Conservation (phyloP, 2,113 vertebrate genomes). For the Butorides virescens region DNA sequence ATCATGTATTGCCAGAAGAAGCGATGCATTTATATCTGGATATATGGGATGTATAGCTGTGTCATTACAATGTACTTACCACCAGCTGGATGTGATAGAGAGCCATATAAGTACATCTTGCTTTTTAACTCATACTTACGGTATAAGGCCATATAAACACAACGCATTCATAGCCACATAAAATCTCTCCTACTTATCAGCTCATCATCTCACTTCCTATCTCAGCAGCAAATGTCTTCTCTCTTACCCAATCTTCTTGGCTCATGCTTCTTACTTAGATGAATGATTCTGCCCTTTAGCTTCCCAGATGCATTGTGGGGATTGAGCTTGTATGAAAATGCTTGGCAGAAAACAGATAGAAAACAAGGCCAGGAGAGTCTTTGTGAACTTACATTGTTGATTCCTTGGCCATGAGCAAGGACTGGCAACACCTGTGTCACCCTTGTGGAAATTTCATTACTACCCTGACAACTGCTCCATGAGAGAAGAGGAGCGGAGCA, state of each 20-base stretch:
- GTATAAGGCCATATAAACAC: not conserved
- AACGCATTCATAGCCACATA: not conserved
- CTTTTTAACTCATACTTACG: slow-evolving; percentile 22
- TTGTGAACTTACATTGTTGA: not conserved
- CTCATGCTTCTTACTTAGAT: not conserved
- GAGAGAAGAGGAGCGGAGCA: not conserved
- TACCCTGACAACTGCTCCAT: not conserved
- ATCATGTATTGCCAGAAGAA: not conserved
- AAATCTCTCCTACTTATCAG: slow-evolving; percentile 34
- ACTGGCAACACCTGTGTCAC: not conserved
- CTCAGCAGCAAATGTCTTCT: slow-evolving; percentile 37
- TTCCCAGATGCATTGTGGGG: not conserved
- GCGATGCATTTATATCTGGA: not conserved
- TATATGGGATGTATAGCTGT: not conserved
- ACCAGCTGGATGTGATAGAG: slow-evolving; percentile 26
- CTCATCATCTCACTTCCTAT: slow-evolving; percentile 23
- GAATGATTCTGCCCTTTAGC: not conserved
- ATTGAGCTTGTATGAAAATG: not conserved
- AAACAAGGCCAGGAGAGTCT: not conserved
- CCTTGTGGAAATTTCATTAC: not conserved
- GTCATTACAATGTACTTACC: not conserved
- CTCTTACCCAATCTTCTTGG: slow-evolving; percentile 2
- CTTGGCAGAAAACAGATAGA: not conserved
- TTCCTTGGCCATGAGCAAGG: not conserved
- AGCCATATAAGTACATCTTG: not conserved